phyloP scores from a whole-genome alignment of 2,888 invertebrate species.

The Ormia ochracea region DNA sequence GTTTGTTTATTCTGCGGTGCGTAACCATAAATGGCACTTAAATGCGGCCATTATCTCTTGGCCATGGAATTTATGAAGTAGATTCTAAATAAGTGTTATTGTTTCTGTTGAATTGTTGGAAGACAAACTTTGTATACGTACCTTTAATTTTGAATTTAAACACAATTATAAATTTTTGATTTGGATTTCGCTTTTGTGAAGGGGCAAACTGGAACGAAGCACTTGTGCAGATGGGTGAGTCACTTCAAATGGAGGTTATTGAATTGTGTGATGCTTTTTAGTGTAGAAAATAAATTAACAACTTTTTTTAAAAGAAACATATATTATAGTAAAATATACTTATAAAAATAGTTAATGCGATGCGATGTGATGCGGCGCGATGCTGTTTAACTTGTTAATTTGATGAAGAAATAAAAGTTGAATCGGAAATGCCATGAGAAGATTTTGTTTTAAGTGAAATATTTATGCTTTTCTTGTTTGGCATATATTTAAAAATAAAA shows the following conservation, averaged over 20 bases:
- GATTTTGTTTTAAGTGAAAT: neutral
- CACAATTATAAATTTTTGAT: conserved; percentile 12
- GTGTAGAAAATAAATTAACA: neutral
- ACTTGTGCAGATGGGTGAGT: conserved; percentile 19
- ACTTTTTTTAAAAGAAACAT: neutral
- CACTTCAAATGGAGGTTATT: neutral
- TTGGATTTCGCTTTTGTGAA: neutral
- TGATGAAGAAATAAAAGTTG: neutral
- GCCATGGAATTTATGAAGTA: conserved; percentile 69
- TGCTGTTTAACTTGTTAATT: neutral
- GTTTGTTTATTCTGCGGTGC: conserved; percentile 9
- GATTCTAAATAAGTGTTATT: conserved; percentile 72
- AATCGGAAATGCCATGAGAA: conserved; percentile 5
- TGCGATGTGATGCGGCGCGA: too few species aligned
- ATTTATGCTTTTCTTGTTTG: neutral
- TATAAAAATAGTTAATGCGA: neutral
- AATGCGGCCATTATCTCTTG: conserved; percentile 66
- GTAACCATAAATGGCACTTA: conserved; percentile 43
- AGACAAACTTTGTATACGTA: neutral
- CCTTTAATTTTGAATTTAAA: conserved; percentile 8
- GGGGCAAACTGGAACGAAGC: neutral
- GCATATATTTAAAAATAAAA: too few species aligned
- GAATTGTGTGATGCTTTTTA: neutral
- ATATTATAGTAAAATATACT: neutral
- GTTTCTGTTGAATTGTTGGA: conserved; percentile 68